A percentile compares a stretch with the other conserved stretches of the same genome.
These are phyloP conservation scores for Momotus momota DNA, from an alignment of 2,797 vertebrate species.

Conservation along the genomic window DNA sequence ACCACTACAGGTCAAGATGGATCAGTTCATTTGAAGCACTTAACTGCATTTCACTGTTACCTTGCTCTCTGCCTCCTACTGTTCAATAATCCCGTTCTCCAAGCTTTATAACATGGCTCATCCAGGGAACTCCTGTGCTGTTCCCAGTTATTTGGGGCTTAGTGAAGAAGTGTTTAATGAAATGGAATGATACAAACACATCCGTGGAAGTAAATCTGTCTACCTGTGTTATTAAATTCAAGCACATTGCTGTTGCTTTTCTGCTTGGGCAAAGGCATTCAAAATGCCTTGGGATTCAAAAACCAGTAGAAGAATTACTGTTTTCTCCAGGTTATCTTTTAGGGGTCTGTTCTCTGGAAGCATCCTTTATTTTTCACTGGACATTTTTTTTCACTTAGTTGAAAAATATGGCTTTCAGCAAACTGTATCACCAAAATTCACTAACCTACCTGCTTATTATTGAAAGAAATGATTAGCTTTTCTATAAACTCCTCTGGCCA, in stretches of 20 bases:
- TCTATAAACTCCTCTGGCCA: background rate
- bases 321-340: background rate
- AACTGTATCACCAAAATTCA: background rate
- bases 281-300: background rate
- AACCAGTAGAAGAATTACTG: background rate
- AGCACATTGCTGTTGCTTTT: background rate
- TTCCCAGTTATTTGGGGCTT: background rate
- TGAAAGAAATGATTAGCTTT: background rate
- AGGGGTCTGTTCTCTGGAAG: background rate
- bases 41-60: background rate
- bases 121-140: background rate
- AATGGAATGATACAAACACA: background rate
- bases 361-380: background rate
- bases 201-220: background rate
- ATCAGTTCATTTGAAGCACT: background rate
- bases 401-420: background rate
- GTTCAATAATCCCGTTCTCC: background rate
- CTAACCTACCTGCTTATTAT: background rate
- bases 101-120: background rate
- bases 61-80: background rate
- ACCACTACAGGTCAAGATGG: background rate
- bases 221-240: background rate
- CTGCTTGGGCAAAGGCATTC: background rate
- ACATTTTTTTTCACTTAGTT: background rate
- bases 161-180: background rate